Percentiles rank a stretch among this genome's conserved stretches.
Conservation (phyloP, 2,797 vertebrate genomes). For the Pelobates cultripes region DNA sequence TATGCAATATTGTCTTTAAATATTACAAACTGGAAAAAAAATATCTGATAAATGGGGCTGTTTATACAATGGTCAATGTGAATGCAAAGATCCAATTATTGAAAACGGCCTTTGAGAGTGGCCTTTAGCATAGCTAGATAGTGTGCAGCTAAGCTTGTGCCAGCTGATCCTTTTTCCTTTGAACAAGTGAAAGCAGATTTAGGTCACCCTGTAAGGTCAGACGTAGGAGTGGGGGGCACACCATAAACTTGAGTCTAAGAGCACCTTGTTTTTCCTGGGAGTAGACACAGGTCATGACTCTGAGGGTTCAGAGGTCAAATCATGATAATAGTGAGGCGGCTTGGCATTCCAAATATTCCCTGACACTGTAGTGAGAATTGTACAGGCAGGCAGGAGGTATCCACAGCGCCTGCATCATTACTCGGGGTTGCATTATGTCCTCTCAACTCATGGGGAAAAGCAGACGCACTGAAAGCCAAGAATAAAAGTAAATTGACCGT, state of each 20-base stretch:
- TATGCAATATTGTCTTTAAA: neutral
- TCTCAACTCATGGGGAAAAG: neutral
- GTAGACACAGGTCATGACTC: conserved; percentile 29
- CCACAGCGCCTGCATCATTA: neutral
- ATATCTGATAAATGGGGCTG: neutral
- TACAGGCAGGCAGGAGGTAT: neutral
- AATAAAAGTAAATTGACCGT: neutral
- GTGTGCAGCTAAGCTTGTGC: neutral
- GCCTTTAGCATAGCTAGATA: neutral
- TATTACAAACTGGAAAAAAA: no score
- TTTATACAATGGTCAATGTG: neutral
- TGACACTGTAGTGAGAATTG: conserved; percentile 30
- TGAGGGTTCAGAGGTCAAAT: conserved; percentile 21
- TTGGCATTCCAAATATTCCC: conserved; percentile 32
- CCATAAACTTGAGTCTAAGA: conserved; percentile 27
- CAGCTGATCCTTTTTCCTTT: neutral
- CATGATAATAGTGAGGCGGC: conserved; percentile 29
- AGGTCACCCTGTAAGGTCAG: neutral
- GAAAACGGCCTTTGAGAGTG: neutral
- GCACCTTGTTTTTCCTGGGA: conserved; percentile 19
- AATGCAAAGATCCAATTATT: neutral
- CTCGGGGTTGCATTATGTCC: neutral
- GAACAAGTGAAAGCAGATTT: neutral
- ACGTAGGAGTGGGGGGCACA: conserved; percentile 12
- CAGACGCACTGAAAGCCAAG: neutral